Percentiles rank a stretch among this genome's conserved stretches.
Conservation (phyloP, 1,140 invertebrate species). For the Lasioglossum albipes region DNA sequence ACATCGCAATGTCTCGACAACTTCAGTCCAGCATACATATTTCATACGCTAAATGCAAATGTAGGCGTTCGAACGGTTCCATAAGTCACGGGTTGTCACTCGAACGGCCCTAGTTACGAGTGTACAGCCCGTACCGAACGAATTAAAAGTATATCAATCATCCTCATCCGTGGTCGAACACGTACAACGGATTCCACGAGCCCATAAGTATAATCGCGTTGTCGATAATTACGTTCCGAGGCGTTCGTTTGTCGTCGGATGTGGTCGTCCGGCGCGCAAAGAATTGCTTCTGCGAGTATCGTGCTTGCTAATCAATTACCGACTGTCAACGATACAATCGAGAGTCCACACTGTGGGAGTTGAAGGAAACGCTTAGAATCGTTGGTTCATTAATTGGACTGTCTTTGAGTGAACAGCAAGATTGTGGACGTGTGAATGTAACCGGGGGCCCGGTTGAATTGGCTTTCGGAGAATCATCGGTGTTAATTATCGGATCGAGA, state of each 20-base stretch:
- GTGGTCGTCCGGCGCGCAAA: slow-evolving; percentile 27
- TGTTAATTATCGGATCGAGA: slow-evolving; percentile 21
- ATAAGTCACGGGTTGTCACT: no score
- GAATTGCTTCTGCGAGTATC: slow-evolving; percentile 38
- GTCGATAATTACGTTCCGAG: slow-evolving; percentile 2
- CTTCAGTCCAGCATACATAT: no score
- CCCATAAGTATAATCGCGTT: neutral
- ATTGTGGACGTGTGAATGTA: neutral
- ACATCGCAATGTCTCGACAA: no score
- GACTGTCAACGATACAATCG: slow-evolving; percentile 56
- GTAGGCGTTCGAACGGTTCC: no score
- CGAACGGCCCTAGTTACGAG: no score
- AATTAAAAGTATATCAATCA: neutral
- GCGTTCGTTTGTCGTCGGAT: neutral
- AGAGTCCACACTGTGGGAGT: neutral
- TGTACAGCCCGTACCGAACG: neutral
- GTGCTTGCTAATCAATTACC: slow-evolving; percentile 51
- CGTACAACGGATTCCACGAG: neutral
- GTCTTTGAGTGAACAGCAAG: no score
- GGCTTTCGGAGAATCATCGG: slow-evolving; percentile 13
- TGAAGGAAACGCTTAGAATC: slow-evolving; percentile 34
- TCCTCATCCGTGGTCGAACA: neutral
- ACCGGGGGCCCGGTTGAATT: slow-evolving; percentile 2
- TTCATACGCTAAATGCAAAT: no score
- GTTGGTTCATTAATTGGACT: slow-evolving; percentile 10